Evolutionary conservation across 2,797 vertebrate genomes (phyloP), one percentile per base, ranked within the genome.

Genomic region (Pampus argenteus): DNA sequence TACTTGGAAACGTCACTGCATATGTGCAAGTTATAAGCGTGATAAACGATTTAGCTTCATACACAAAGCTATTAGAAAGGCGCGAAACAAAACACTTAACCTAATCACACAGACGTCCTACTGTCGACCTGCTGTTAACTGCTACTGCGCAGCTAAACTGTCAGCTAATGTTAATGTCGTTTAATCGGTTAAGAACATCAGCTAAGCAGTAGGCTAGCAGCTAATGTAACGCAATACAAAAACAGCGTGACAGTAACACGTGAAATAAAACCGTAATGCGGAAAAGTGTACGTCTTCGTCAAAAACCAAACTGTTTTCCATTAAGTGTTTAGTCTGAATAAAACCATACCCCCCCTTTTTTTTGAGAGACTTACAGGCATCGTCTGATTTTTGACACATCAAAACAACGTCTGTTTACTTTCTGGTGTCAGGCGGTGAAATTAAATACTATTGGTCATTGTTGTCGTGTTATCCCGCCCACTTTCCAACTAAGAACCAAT

Each of bases 321-420:
- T 0, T 0, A n/a, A 57, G 1, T 20, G 18, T 10, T n/a, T 11
- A 14, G 1, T 44, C 36, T 6, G 17, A 29, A 1, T 48, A 9
- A 49, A 18, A 31, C 8, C 10, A 3, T 22, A 6, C 18, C 18
- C 17, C 17, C 3, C 0, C 5, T 13, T 36, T 31, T 34, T 0
- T 6, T 2, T 5, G 2, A 9, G 1, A 1, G 15, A 13, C 1
- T 9, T 17, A 6, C 18, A 15, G 69, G 6, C 6, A 44, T 5
- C 25, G 3, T 3, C 38, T 61, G 82, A 59, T 71, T 55, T 75
- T 44, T 79, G 84, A 88, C 85, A 84, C 23, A 61, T 80, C 83
- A 83, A 86, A 89, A 86, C 76, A 85, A 65, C 40, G 40, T 74
- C 44, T 84, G 88, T 88, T 89, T 88, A 88, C 89, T 85, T 88